A percentile compares a stretch with the other conserved stretches of the same genome.
These are phyloP conservation scores for Macaria notata DNA, from an alignment of 2,888 invertebrate genomes.

Conservation along the genomic window DNA sequence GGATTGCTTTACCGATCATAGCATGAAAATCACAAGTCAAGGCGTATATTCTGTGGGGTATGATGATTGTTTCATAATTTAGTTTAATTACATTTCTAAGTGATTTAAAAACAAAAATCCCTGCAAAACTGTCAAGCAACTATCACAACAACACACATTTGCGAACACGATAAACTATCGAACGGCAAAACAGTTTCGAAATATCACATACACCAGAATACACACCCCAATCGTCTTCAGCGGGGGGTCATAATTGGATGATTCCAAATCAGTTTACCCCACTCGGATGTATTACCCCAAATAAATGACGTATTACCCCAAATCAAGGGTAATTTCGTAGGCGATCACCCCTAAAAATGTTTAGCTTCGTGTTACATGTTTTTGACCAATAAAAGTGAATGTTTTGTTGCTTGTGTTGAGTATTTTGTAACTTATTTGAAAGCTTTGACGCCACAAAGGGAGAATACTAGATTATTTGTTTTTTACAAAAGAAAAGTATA, in stretches of 20 bases:
- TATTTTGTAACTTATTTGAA: not conserved
- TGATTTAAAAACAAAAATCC: no score
- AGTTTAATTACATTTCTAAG: no score
- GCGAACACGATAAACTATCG: no score
- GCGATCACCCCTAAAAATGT: conserved; percentile 40
- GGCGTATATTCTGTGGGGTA: no score
- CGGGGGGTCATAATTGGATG: conserved; percentile 74
- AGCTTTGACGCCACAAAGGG: no score
- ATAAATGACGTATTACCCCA: conserved; percentile 60
- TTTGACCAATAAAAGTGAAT: conserved; percentile 19
- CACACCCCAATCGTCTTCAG: conserved; percentile 32
- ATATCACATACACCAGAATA: conserved; percentile 43
- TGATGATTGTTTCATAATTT: no score
- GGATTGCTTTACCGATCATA: no score
- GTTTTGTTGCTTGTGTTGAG: conserved; percentile 11
- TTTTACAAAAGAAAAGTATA: no score
- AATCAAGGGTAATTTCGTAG: conserved; percentile 57
- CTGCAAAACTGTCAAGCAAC: no score
- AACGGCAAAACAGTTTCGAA: not conserved
- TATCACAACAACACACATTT: no score
- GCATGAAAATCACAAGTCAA: no score
- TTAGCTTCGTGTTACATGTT: conserved; percentile 13
- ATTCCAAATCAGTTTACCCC: conserved; percentile 78
- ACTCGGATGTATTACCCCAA: conserved; percentile 74
- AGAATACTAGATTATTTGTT: no score